phyloP scores from a whole-genome alignment of 2,797 vertebrate species.

The Semaprochilodus insignis region DNA sequence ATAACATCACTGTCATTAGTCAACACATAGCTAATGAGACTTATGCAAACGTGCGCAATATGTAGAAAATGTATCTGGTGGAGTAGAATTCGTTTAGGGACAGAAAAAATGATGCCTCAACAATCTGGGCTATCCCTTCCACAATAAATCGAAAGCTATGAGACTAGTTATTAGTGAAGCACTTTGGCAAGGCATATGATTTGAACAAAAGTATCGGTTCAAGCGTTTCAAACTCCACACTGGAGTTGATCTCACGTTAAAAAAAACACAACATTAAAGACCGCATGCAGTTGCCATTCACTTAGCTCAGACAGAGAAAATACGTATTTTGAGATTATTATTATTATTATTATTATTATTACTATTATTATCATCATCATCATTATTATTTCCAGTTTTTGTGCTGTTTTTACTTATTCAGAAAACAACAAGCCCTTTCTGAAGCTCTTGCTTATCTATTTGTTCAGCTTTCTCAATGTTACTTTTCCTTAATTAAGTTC shows the following conservation, averaged over 20 bases:
- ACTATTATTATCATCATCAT: too few species aligned
- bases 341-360: background rate
- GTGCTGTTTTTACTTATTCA: background rate
- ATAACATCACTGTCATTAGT: conserved; percentile 16
- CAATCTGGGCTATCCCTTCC: background rate
- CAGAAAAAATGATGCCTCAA: conserved; percentile 21
- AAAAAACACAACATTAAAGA: conserved; percentile 5
- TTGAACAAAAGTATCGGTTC: background rate
- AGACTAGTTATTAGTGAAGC: conserved; percentile 3
- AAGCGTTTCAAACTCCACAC: conserved; percentile 41
- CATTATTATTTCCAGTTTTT: too few species aligned
- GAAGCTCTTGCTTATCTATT: conserved; percentile 55
- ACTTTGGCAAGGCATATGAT: conserved; percentile 6
- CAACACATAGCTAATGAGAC: conserved; percentile 8
- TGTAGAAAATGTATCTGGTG: background rate
- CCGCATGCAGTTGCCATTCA: background rate
- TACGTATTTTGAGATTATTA: background rate
- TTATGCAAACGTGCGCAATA: conserved; percentile 5
- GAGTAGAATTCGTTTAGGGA: conserved; percentile 18
- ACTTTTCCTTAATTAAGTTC: conserved; percentile 43
- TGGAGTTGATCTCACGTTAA: conserved; percentile 10
- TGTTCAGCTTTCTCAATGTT: conserved; percentile 40
- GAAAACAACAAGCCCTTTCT: conserved; percentile 9
- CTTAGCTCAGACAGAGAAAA: conserved; percentile 10
- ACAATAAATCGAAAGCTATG: conserved; percentile 8